Percentiles rank a stretch among this genome's conserved stretches.
Conservation (phyloP, 2,797 vertebrate genomes). For the Coracias cyanogaster region DNA sequence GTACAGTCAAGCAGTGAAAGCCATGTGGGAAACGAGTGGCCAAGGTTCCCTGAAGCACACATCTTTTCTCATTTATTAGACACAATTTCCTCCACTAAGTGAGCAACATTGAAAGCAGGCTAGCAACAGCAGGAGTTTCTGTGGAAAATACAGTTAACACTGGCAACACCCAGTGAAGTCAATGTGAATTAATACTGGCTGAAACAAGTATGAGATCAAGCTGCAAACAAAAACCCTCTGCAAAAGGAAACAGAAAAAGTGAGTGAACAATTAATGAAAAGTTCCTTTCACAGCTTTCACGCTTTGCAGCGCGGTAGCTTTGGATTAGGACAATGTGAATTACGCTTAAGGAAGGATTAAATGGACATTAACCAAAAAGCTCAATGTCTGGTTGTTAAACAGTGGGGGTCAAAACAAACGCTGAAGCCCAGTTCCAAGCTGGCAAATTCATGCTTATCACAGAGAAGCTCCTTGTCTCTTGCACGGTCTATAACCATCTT, state of each 20-base stretch:
- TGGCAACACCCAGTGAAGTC: conserved; percentile 30
- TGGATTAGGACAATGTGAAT: conserved; percentile 32
- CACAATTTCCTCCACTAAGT: conserved; percentile 13
- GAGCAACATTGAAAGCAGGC: neutral
- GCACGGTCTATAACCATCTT: neutral
- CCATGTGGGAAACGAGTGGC: neutral
- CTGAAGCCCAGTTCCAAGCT: neutral
- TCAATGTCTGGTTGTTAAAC: neutral
- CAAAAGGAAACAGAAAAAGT: conserved; percentile 39
- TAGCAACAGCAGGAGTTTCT: conserved; percentile 33
- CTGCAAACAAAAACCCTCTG: conserved; percentile 7
- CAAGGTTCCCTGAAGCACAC: neutral
- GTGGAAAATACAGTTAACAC: conserved; percentile 35
- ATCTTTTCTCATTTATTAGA: conserved; percentile 34
- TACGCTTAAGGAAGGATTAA: conserved; percentile 44
- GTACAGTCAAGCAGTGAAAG: neutral
- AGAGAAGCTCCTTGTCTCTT: neutral
- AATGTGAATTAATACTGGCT: conserved; percentile 1
- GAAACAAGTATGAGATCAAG: neutral
- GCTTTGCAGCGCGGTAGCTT: neutral
- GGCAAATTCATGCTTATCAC: neutral
- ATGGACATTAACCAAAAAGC: conserved; percentile 25
- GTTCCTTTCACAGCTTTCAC: conserved; percentile 24
- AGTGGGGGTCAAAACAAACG: neutral
- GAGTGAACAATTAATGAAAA: conserved; percentile 41